Conservation (phyloP, 2,888 invertebrate species). For the Drosophila demipolita region DNA sequence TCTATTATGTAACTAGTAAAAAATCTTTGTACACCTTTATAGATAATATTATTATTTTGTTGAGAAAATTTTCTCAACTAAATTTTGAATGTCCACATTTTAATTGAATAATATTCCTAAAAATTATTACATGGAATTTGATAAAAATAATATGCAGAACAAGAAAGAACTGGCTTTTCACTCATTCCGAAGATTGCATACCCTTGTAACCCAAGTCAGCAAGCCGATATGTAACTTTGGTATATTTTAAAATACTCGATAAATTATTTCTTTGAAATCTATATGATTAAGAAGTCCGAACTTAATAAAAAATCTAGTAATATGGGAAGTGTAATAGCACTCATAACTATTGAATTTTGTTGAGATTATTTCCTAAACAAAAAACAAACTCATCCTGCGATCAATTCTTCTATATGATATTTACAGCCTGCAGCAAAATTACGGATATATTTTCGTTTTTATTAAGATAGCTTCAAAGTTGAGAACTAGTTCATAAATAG, state of each 20-base stretch:
- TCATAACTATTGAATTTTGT: background rate
- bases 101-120: background rate
- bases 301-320: background rate
- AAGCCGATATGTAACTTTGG: background rate
- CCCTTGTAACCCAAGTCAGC: background rate
- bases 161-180: accelerated
- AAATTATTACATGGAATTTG: background rate
- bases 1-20: background rate
- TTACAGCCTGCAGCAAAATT: background rate
- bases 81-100: background rate
- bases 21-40: background rate
- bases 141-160: background rate
- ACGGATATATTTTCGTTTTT: background rate
- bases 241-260: background rate
- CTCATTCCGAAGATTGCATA: background rate
- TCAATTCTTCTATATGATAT: background rate
- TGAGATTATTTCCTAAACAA: background rate
- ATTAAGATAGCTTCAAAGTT: background rate
- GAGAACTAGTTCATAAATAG: no score
- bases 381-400: background rate
- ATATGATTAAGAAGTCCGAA: background rate
- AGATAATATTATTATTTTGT: background rate
- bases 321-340: background rate
- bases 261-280: background rate
- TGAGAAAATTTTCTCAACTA: background rate